These are phyloP conservation scores for Lamellibrachia satsuma DNA, from an alignment of 2,888 invertebrate genomes.

Conservation along the genomic window DNA sequence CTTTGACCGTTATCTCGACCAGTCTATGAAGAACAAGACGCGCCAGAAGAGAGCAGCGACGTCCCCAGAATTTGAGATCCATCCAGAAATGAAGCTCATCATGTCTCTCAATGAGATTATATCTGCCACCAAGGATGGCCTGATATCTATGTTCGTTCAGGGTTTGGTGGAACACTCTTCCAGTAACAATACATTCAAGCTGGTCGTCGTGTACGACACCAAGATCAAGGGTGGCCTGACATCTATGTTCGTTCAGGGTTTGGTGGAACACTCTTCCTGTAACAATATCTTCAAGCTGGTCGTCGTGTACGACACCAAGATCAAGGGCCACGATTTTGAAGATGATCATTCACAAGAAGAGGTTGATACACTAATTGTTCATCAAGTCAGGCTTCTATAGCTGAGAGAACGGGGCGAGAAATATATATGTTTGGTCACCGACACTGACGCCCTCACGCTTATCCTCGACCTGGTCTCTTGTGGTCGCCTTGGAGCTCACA, in stretches of 20 bases:
- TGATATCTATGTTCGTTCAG: no score
- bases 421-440: conserved; percentile 19
- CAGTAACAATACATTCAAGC: conserved; percentile 10
- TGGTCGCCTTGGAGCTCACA: no score
- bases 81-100: no score
- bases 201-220: conserved; percentile 1
- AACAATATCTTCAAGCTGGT: conserved; percentile 5
- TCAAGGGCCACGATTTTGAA: neutral
- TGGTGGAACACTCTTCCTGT: neutral
- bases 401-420: neutral
- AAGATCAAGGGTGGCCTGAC: no score
- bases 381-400: conserved; percentile 21
- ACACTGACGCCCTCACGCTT: conserved; percentile 14
- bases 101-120: no score
- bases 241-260: no score
- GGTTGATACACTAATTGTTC: conserved; percentile 31
- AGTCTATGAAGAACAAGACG: no score
- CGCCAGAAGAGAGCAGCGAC: no score
- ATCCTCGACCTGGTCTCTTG: conserved; percentile 25
- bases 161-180: neutral
- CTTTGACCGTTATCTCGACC: no score
- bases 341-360: neutral
- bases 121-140: no score
- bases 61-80: neutral
- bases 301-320: conserved; percentile 22